A percentile compares a stretch with the other conserved stretches of the same genome.
Evolutionary conservation across 2,888 invertebrate genomes (phyloP).

Genomic region (Pristionchus arcanus): DNA sequence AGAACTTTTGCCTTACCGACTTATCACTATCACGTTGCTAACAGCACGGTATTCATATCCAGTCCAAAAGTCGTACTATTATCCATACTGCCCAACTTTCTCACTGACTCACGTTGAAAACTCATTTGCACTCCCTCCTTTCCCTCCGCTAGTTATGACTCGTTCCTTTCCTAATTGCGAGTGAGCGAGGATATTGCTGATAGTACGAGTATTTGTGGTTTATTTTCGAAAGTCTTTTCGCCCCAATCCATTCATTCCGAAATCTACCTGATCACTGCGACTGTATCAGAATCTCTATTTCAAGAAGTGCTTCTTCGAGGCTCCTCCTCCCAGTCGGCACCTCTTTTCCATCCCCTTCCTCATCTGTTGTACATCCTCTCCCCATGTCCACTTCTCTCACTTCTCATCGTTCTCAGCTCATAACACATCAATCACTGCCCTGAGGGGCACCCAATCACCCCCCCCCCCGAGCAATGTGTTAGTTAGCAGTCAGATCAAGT

Average conservation of each 20-base stretch:
- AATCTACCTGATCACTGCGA: background rate
- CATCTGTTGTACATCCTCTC: conserved; percentile 32
- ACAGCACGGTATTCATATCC: too few relatives aligned
- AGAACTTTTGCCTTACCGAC: background rate
- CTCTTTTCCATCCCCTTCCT: background rate
- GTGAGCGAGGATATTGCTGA: background rate
- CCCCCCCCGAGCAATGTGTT: conserved; percentile 8
- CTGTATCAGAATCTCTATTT: background rate
- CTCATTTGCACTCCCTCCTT: conserved; percentile 25
- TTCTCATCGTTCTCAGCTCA: conserved; percentile 31
- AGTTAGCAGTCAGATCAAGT: background rate
- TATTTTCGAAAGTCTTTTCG: too few relatives aligned
- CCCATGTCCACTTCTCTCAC: background rate
- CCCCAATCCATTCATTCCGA: background rate
- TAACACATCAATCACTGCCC: conserved; percentile 47
- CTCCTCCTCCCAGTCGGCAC: background rate
- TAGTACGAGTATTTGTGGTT: too few relatives aligned
- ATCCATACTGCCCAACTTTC: background rate
- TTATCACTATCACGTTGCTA: background rate
- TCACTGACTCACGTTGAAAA: conserved; percentile 24
- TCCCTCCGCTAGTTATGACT: conserved; percentile 24
- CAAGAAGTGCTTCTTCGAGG: background rate
- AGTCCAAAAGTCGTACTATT: background rate
- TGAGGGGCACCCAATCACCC: background rate
- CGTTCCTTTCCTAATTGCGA: conserved; percentile 5